Percentiles rank a stretch among this genome's conserved stretches.
Evolutionary conservation across 2,797 vertebrate genomes (phyloP).

Genomic region (Melanotaenia boesemani): DNA sequence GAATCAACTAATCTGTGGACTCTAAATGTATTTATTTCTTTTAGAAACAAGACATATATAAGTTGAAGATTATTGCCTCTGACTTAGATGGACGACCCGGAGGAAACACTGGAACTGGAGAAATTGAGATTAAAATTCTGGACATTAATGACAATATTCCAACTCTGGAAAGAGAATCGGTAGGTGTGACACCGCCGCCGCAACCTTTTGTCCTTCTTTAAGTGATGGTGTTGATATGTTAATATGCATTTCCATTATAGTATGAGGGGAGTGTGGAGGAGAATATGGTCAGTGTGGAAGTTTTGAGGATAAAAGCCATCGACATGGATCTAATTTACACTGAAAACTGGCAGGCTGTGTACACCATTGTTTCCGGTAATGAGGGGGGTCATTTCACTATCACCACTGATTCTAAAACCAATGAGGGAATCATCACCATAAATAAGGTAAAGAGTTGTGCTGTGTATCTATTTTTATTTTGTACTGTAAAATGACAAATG

Average conservation of each 20-base stretch:
- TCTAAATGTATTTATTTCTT: conserved; percentile 1
- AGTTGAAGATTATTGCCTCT: conserved; percentile 82
- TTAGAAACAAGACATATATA: conserved; percentile 83
- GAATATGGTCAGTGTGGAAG: conserved; percentile 86
- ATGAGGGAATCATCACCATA: conserved; percentile 90
- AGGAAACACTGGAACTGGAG: conserved; percentile 76
- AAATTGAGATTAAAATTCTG: conserved; percentile 83
- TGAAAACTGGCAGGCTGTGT: conserved; percentile 91
- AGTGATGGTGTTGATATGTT: not conserved
- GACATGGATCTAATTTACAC: conserved; percentile 88
- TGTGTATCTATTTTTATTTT: not conserved
- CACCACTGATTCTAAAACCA: conserved; percentile 88
- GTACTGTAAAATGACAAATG: not conserved
- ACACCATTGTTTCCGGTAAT: conserved; percentile 89
- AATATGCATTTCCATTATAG: conserved; percentile 72
- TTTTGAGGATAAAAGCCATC: conserved; percentile 86
- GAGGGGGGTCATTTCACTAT: conserved; percentile 91
- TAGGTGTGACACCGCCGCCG: conserved; percentile 43
- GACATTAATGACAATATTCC: conserved; percentile 97
- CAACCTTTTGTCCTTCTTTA: not conserved
- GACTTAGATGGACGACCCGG: conserved; percentile 76
- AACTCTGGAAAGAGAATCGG: conserved; percentile 77
- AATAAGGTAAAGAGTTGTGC: conserved; percentile 84
- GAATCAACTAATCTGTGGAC: not conserved
- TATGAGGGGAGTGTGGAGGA: conserved; percentile 88